Percentiles rank a stretch among this genome's conserved stretches.
Evolutionary conservation across 2,113 vertebrate species (phyloP).

Genomic region (Electrona antarctica): DNA sequence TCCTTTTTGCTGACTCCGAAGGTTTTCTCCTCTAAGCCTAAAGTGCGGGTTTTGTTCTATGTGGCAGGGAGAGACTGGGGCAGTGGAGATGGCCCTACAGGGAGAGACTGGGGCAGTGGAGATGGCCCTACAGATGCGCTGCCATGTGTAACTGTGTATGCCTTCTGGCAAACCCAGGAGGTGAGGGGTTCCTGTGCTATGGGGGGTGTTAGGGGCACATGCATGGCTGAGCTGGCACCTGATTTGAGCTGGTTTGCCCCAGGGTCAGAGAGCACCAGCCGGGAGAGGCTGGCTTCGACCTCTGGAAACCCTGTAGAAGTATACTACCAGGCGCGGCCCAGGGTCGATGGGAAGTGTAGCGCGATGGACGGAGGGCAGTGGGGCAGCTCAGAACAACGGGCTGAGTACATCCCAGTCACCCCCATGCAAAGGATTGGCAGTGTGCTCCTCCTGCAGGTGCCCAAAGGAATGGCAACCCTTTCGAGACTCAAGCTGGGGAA

Average conservation of each 20-base stretch:
- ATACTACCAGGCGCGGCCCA: conserved; percentile 85
- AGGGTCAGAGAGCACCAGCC: conserved; percentile 77
- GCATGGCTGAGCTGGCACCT: conserved; percentile 85
- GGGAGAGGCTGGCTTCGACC: conserved; percentile 75
- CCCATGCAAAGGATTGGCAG: conserved; percentile 91
- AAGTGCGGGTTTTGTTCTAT: conserved; percentile 88
- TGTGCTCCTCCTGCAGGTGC: conserved; percentile 86
- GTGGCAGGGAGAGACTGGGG: conserved; percentile 87
- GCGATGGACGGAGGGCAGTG: conserved; percentile 54
- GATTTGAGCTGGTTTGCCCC: conserved; percentile 82
- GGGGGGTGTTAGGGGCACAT: conserved; percentile 82
- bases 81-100: conserved; percentile 63
- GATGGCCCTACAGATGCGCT: conserved; percentile 72
- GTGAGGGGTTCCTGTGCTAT: conserved; percentile 84
- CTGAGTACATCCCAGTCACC: conserved; percentile 79
- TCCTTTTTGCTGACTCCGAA: conserved; percentile 81
- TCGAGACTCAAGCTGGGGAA: conserved; percentile 85
- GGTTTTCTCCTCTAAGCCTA: conserved; percentile 83
- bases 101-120: conserved; percentile 85
- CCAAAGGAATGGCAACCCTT: conserved; percentile 74
- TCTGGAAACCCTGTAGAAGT: conserved; percentile 87
- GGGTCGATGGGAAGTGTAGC: conserved; percentile 74
- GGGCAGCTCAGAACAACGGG: conserved; percentile 64
- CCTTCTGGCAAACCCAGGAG: conserved; percentile 89
- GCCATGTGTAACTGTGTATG: conserved; percentile 87